Conservation (phyloP, 2,888 invertebrate species). For the Lamellibrachia satsuma region DNA sequence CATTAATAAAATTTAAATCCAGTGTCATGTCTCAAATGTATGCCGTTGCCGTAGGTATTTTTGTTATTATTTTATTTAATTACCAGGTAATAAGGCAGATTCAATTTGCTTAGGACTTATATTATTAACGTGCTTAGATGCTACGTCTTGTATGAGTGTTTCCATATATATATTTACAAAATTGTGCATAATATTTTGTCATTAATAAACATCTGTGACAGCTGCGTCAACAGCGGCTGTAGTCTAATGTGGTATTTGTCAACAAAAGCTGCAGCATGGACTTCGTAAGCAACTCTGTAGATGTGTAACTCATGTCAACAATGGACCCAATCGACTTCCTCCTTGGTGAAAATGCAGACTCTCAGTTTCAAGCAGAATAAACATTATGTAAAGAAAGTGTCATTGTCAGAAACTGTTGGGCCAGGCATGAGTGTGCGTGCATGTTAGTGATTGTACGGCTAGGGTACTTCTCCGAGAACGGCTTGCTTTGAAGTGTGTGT, state of each 20-base stretch:
- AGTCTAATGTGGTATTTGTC: neutral
- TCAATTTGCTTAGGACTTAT: too few relatives aligned
- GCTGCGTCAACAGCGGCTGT: neutral
- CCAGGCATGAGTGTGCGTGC: slow-evolving; percentile 7
- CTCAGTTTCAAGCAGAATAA: neutral
- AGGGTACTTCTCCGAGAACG: neutral
- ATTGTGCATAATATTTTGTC: neutral
- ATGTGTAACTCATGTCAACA: neutral
- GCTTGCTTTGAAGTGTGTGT: neutral
- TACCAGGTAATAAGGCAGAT: too few relatives aligned
- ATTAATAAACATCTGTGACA: neutral
- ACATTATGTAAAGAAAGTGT: neutral
- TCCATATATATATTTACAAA: too few relatives aligned
- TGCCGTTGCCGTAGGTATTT: neutral
- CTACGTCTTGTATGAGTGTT: too few relatives aligned
- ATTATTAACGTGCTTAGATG: too few relatives aligned
- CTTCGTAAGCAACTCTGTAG: neutral
- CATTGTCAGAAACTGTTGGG: neutral
- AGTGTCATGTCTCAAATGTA: neutral
- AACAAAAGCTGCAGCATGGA: neutral
- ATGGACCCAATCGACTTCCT: neutral
- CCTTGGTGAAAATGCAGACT: neutral
- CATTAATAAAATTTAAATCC: neutral
- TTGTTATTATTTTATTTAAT: too few relatives aligned
- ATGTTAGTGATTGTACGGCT: neutral